Conservation (phyloP, 2,888 invertebrate genomes). For the Nephrotoma flavescens region DNA sequence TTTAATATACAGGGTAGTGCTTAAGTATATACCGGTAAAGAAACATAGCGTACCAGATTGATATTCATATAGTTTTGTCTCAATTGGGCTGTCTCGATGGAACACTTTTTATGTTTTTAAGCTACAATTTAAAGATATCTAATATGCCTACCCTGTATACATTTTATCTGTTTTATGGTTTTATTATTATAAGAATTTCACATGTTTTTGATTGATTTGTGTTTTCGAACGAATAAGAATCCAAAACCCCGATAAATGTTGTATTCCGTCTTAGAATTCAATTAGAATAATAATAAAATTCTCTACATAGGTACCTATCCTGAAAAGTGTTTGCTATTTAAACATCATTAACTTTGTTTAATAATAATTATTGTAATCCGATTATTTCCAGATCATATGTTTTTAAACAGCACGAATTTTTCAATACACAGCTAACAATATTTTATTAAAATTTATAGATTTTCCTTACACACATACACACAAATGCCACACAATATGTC, state of each 20-base stretch:
- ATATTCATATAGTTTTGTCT: no score
- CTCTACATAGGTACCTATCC: neutral
- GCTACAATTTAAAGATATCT: no score
- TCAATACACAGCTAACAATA: neutral
- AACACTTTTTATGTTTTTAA: no score
- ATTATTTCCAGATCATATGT: neutral
- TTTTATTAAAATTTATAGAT: neutral
- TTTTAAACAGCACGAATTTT: neutral
- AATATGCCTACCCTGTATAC: neutral
- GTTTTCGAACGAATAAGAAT: neutral
- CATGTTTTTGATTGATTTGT: neutral
- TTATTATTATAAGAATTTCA: neutral
- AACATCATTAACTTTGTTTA: neutral
- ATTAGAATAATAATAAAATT: neutral
- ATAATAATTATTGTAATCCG: neutral
- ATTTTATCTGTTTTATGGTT: neutral
- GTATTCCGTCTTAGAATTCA: neutral
- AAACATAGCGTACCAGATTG: no score
- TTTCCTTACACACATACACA: neutral
- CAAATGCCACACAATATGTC: neutral
- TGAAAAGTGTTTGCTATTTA: neutral
- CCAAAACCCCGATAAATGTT: neutral
- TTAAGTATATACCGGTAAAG: no score
- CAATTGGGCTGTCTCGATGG: no score
- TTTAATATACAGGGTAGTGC: neutral